These are phyloP conservation scores for Xyrichtys novacula DNA, from an alignment of 2,797 vertebrate species.

Conservation along the genomic window DNA sequence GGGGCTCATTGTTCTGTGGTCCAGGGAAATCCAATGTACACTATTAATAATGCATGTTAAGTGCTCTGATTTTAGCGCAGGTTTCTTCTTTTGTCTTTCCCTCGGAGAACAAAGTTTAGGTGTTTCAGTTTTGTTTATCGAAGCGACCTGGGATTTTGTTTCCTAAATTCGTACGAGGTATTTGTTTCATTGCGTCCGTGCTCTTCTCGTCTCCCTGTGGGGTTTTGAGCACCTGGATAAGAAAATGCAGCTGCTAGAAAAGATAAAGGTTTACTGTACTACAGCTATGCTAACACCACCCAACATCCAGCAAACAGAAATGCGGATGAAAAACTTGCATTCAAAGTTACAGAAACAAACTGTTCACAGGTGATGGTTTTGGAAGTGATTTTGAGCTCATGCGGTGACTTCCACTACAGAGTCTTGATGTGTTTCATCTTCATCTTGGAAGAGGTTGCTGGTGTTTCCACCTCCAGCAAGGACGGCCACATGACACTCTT, in stretches of 20 bases:
- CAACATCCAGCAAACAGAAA: neutral
- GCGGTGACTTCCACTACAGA: neutral
- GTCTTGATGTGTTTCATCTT: too few relatives aligned
- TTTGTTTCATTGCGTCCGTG: neutral
- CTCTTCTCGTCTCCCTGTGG: neutral
- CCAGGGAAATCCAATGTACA: constrained; percentile 31
- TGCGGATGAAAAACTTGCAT: too few relatives aligned
- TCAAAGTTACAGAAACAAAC: too few relatives aligned
- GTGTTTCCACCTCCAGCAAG: too few relatives aligned
- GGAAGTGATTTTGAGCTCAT: too few relatives aligned
- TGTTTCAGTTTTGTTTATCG: constrained; percentile 22
- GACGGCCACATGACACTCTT: too few relatives aligned
- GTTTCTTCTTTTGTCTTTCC: constrained; percentile 45
- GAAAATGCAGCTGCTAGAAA: neutral
- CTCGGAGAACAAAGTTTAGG: constrained; percentile 42
- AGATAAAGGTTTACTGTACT: neutral
- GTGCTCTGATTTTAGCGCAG: constrained; percentile 59
- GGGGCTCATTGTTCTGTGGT: constrained; percentile 42
- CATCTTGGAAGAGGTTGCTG: too few relatives aligned
- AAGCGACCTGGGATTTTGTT: neutral
- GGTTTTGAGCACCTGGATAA: neutral
- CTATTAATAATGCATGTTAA: constrained; percentile 66
- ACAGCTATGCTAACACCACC: neutral
- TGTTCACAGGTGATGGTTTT: too few relatives aligned
- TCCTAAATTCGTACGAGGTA: neutral